Percentiles rank a stretch among this genome's conserved stretches.
Conservation (phyloP, 1,140 invertebrate species). For the Eumaeus atala region DNA sequence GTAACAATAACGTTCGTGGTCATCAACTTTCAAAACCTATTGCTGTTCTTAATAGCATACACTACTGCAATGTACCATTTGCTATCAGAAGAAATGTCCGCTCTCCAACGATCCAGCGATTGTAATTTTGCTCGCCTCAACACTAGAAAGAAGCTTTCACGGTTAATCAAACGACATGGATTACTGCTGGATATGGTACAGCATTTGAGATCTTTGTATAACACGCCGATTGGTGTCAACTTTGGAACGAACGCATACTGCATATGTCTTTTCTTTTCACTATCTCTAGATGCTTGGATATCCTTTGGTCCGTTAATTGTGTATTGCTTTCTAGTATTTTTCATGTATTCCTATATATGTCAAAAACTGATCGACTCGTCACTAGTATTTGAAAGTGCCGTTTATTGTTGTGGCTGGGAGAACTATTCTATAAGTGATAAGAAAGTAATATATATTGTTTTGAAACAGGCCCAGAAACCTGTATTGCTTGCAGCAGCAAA, state of each 20-base stretch:
- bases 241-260: constrained; percentile 48
- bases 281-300: constrained; percentile 42
- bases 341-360: constrained; percentile 56
- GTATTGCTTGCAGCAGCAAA: constrained; percentile 50
- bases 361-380: constrained; percentile 48
- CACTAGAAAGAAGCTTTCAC: constrained; percentile 9
- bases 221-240: constrained; percentile 47
- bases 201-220: constrained; percentile 47
- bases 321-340: constrained; percentile 52
- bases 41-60: background rate
- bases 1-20: background rate
- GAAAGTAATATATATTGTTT: constrained; percentile 42
- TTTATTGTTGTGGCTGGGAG: constrained; percentile 62
- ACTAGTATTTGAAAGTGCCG: constrained; percentile 39
- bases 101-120: no score
- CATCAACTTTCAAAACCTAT: background rate
- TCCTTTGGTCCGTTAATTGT: constrained; percentile 41
- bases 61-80: background rate
- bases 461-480: constrained; percentile 44
- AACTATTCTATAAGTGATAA: constrained; percentile 44
- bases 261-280: constrained; percentile 47
- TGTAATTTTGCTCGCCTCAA: background rate
- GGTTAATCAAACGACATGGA: constrained; percentile 37
- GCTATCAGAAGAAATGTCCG: background rate
- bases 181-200: constrained; percentile 34